These are phyloP conservation scores for Diadema setosum DNA, from an alignment of 35 echinoderm and acorn worm species.

Conservation along the genomic window DNA sequence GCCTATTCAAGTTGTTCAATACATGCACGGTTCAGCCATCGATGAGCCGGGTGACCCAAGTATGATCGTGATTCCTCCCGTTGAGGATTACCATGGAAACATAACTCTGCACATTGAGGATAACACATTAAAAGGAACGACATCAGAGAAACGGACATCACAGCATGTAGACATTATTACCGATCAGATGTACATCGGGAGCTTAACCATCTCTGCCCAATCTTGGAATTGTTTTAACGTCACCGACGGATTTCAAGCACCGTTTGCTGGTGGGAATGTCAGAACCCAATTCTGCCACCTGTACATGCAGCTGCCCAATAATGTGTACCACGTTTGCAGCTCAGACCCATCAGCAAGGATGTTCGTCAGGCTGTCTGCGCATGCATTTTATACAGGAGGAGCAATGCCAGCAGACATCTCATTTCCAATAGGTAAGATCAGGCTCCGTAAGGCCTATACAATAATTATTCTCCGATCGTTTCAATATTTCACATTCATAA, in stretches of 20 bases:
- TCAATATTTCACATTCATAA: no score
- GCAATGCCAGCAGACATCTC: not conserved
- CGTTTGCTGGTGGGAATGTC: no score
- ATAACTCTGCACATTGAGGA: not conserved
- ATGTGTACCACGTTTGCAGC: not conserved
- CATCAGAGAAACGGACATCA: no score
- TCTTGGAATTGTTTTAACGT: not conserved
- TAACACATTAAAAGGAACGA: no score
- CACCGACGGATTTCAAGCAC: not conserved
- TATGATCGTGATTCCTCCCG: not conserved
- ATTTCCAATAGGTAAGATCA: no score
- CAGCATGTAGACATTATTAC: not conserved
- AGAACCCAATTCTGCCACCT: not conserved
- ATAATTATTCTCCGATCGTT: no score
- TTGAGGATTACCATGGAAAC: not conserved
- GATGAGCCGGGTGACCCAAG: not conserved
- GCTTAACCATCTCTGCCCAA: not conserved
- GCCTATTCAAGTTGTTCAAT: not conserved
- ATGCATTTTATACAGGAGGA: not conserved
- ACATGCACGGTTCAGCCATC: not conserved
- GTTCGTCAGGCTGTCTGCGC: not conserved
- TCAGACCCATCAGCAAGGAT: not conserved
- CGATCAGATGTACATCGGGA: no score
- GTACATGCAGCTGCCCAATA: not conserved
- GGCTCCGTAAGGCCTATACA: no score